Base-by-base conservation (phyloP, 1,140 invertebrate genomes). In the Condylostylus longicornis region DNA sequence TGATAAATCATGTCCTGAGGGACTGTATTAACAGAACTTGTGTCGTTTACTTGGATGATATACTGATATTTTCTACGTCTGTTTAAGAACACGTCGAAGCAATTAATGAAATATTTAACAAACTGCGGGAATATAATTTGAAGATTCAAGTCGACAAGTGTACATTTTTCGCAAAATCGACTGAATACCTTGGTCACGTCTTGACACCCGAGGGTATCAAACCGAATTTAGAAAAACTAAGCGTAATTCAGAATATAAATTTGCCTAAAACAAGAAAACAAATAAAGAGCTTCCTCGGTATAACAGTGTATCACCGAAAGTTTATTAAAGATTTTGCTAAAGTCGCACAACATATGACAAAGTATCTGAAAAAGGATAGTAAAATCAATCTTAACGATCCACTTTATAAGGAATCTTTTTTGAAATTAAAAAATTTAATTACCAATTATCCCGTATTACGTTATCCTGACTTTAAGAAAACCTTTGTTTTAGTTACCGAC, bases 101-200 rank as follows among this genome's bases (percentile, higher is more conserved):
- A n/a, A n/a, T n/a, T n/a, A n/a, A n/a, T n/a, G n/a, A n/a, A n/a
- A n/a, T n/a, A n/a, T n/a, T n/a, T n/a, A n/a, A n/a, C n/a, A n/a
- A n/a, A n/a, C n/a, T n/a, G n/a, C n/a, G n/a, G n/a, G n/a, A n/a
- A n/a, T n/a, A n/a, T n/a, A n/a, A n/a, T n/a, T n/a, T n/a, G n/a
- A n/a, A n/a, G n/a, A n/a, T n/a, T n/a, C 29, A 31, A 31, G 13
- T 31, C 6, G 29, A 31, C 15, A 31, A 31, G 13, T 31, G 29
- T 13, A 31, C 6, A 13, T 31, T 31, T 13, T 17, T n/a, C n/a
- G n/a, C n/a, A n/a, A n/a, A n/a, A n/a, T n/a, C n/a, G 15, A 31
- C 29, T 7, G 15, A 31, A 31, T 31, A 31, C 13, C 29, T 31
- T 17, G 29, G 29, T 17, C 29, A 31, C 13, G 15, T 31, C 7